These are phyloP conservation scores for Cossypha dichroa DNA, from an alignment of 2,797 vertebrate genomes.

Conservation along the genomic window DNA sequence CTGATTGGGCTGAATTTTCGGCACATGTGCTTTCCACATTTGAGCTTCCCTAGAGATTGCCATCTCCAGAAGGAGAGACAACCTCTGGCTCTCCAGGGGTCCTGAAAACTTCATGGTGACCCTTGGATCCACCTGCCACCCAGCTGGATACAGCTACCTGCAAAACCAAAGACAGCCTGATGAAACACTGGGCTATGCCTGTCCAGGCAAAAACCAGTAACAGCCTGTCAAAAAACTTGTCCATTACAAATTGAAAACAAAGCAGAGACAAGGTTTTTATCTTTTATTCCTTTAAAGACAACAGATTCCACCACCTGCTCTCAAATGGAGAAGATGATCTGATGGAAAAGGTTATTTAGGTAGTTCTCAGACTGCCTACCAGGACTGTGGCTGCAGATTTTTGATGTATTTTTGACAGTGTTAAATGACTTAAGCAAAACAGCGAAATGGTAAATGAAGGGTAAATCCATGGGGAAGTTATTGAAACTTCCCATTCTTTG, in stretches of 20 bases:
- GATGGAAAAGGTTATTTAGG: not conserved
- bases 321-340: not conserved
- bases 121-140: conserved; percentile 91
- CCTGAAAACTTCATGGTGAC: conserved; percentile 91
- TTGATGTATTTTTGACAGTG: not conserved
- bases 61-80: conserved; percentile 93
- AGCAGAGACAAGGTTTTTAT: not conserved
- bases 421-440: not conserved
- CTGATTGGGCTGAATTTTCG: conserved; percentile 90
- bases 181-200: not conserved
- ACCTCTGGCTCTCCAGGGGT: conserved; percentile 94
- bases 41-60: conserved; percentile 95
- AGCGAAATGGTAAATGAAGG: not conserved
- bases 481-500: not conserved
- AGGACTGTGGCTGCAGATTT: not conserved
- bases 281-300: not conserved
- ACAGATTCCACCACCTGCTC: not conserved
- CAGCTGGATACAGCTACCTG: conserved; percentile 97
- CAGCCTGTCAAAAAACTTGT: not conserved
- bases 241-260: not conserved
- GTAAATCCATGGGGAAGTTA: conserved; percentile 38
- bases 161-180: conserved; percentile 53
- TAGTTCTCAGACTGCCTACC: not conserved
- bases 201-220: not conserved
- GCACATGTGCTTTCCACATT: conserved; percentile 93